These are phyloP conservation scores for Coremacera marginata DNA, from an alignment of 2,888 invertebrate species.

Conservation along the genomic window DNA sequence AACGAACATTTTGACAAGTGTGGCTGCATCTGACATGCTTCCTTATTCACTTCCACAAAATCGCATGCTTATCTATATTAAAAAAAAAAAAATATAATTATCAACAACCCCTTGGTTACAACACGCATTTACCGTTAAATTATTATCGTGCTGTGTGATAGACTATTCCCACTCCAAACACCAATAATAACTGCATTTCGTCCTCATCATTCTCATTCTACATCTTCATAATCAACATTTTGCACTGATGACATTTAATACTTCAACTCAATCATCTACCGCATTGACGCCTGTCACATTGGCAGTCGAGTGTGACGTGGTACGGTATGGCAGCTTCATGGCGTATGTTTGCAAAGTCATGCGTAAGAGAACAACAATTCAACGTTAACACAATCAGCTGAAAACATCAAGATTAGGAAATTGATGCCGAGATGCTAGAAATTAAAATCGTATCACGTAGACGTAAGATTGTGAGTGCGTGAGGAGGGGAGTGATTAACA, in stretches of 20 bases:
- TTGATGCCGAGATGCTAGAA: conserved; percentile 24
- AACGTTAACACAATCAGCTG: conserved; percentile 1
- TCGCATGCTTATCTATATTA: too few species aligned
- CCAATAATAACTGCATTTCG: conserved; percentile 17
- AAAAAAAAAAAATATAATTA: too few species aligned
- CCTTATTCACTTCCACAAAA: too few species aligned
- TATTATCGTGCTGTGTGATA: too few species aligned
- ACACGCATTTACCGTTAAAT: too few species aligned
- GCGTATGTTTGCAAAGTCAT: too few species aligned
- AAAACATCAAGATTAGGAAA: conserved; percentile 17
- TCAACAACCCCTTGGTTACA: too few species aligned
- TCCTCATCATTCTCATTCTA: background rate
- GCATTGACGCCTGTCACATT: conserved; percentile 15
- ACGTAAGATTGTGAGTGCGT: background rate
- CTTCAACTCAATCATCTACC: conserved; percentile 20
- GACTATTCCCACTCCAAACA: background rate
- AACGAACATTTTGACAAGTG: too few species aligned
- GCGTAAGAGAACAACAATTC: background rate
- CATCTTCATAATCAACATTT: too few species aligned
- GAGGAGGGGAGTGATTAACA: background rate
- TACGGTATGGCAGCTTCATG: background rate
- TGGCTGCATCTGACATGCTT: too few species aligned
- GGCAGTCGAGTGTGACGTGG: background rate
- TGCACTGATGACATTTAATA: conserved; percentile 5
- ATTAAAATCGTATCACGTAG: conserved; percentile 29